These are phyloP conservation scores for Dorcus hopei DNA, from an alignment of 2,888 invertebrate species.

Conservation along the genomic window DNA sequence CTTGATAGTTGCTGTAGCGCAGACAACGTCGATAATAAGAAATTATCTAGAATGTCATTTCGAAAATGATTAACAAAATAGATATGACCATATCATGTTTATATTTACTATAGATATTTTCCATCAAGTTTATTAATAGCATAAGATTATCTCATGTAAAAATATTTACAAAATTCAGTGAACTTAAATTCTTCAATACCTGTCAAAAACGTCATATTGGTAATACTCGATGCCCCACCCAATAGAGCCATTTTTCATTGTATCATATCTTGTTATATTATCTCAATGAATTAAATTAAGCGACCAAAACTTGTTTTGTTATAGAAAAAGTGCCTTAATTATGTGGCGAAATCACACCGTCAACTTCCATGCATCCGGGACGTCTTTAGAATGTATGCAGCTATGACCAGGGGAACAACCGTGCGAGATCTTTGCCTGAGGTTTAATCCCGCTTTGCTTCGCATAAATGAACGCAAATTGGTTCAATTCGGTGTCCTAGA, in stretches of 20 bases:
- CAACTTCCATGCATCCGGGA: conserved; percentile 55
- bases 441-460: conserved; percentile 68
- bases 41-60: too few relatives aligned
- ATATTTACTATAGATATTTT: too few relatives aligned
- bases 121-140: too few relatives aligned
- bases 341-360: conserved; percentile 43
- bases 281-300: neutral
- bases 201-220: too few relatives aligned
- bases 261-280: neutral
- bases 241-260: too few relatives aligned
- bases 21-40: too few relatives aligned
- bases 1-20: too few relatives aligned
- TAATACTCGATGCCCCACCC: too few relatives aligned
- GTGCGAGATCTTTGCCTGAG: conserved; percentile 67
- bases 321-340: conserved; percentile 46
- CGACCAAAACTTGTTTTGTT: conserved; percentile 20
- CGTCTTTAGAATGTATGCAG: conserved; percentile 62
- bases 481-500: conserved; percentile 87
- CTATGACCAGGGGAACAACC: conserved; percentile 68
- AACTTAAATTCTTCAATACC: neutral
- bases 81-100: too few relatives aligned
- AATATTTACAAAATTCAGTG: neutral
- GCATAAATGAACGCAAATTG: conserved; percentile 76
- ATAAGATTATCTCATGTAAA: too few relatives aligned
- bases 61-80: too few relatives aligned